phyloP scores from a whole-genome alignment of 1,140 invertebrate species.

The Lethrus apterus region DNA sequence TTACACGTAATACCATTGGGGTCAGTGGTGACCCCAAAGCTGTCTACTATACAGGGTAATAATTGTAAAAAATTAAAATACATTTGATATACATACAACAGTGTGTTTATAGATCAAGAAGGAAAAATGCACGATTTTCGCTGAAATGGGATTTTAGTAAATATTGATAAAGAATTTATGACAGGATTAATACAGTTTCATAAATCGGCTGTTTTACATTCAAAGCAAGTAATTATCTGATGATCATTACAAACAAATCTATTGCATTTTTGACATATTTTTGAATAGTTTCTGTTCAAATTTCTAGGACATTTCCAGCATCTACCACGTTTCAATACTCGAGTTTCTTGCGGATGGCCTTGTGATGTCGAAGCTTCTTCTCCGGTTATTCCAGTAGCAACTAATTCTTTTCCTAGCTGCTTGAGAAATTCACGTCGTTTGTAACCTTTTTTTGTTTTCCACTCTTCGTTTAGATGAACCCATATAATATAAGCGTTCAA shows the following conservation, averaged over 20 bases:
- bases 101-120: no score
- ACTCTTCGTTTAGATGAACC: slow-evolving; percentile 4
- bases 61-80: no score
- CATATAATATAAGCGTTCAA: slow-evolving; percentile 2
- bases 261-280: slow-evolving; percentile 1
- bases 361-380: slow-evolving; percentile 5
- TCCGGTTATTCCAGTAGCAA: slow-evolving; percentile 2
- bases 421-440: slow-evolving; percentile 9
- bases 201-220: no score
- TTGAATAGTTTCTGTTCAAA: slow-evolving; percentile 8
- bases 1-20: no score
- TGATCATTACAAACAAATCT: neutral
- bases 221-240: no score
- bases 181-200: no score
- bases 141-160: no score
- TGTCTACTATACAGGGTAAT: no score
- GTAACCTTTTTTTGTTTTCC: slow-evolving; percentile 2
- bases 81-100: no score
- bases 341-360: neutral
- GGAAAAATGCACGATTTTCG: no score
- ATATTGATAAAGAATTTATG: no score
- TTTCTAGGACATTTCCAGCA: slow-evolving; percentile 12
- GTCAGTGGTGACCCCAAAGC: no score
- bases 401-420: slow-evolving; percentile 13
- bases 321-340: slow-evolving; percentile 2